Conservation (phyloP, 2,888 invertebrate species). For the Chironomus tentans region DNA sequence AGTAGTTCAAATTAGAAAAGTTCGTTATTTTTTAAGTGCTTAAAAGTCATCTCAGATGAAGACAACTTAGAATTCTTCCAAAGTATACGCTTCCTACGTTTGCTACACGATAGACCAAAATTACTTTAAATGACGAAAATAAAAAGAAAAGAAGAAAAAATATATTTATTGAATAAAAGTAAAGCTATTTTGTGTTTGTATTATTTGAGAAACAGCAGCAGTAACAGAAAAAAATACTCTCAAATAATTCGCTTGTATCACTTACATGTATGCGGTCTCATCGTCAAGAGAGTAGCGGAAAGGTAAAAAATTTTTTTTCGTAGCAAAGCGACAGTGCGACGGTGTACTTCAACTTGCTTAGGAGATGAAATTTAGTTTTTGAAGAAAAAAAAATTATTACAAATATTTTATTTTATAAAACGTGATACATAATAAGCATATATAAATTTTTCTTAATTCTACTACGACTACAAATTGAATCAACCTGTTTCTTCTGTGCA, state of each 20-base stretch:
- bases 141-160: neutral
- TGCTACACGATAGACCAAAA: too few species aligned
- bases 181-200: neutral
- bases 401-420: neutral
- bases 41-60: too few species aligned
- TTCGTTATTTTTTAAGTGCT: too few species aligned
- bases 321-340: slow-evolving; percentile 1
- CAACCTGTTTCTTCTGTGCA: neutral
- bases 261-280: slow-evolving; percentile 2
- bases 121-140: neutral
- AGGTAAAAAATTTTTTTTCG: slow-evolving; percentile 12
- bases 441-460: too few species aligned
- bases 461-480: neutral
- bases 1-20: too few species aligned
- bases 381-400: neutral
- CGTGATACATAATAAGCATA: too few species aligned
- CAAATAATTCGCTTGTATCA: neutral
- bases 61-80: too few species aligned
- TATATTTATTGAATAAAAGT: neutral
- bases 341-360: slow-evolving; percentile 20
- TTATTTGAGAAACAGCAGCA: neutral
- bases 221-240: neutral
- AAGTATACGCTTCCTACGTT: too few species aligned
- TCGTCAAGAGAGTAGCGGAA: slow-evolving; percentile 19
- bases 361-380: slow-evolving; percentile 26